Base-by-base conservation (phyloP, 2,113 vertebrate genomes). In the Willisornis vidua region DNA sequence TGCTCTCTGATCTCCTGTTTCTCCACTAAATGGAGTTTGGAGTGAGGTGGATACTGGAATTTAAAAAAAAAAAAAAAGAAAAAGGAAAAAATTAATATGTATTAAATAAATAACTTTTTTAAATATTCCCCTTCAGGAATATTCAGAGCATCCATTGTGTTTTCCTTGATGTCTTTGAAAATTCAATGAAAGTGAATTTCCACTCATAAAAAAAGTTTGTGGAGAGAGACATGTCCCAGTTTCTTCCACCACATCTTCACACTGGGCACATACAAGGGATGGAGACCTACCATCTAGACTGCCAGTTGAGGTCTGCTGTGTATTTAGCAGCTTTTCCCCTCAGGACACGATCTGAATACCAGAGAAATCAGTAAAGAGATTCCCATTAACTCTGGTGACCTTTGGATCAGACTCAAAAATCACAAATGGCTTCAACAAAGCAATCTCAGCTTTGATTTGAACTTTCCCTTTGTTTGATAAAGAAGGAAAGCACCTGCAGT, bases 281-380 rank as follows among this genome's bases (percentile, higher is more conserved):
- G 35, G 18, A 41, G 35, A 20, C 31, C 45, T 55, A 55, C 31
- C 24, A 23, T 7, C 14, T 0, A 45, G 39, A n/a, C 8, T 13
- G 24, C 23, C 16, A 19, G 22, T 39, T 14, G 25, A 83, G 8
- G 13, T 58, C 65, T 49, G 24, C 19, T 12, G 3, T 18, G 8
- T n/a, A 10, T 78, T 87, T 20, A 45, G 19, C 43, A 72, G 11
- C 31, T 43, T 77, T 62, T 52, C 4, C 39, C 49, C 35, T 22
- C 7, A 16, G 25, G 52, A 5, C 49, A 41, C 0, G 0, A 12
- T 25, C 37, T 46, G 33, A 73, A 33, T 41, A 9, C 6, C 33
- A 31, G 13, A 24, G 45, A 65, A 62, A 23, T 52, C 57, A 67
- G 16, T 11, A 31, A 48, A 63, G 58, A 86, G 63, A 19, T 23